Base-by-base conservation (phyloP, 2,888 invertebrate genomes). In the Abscondita cerata region DNA sequence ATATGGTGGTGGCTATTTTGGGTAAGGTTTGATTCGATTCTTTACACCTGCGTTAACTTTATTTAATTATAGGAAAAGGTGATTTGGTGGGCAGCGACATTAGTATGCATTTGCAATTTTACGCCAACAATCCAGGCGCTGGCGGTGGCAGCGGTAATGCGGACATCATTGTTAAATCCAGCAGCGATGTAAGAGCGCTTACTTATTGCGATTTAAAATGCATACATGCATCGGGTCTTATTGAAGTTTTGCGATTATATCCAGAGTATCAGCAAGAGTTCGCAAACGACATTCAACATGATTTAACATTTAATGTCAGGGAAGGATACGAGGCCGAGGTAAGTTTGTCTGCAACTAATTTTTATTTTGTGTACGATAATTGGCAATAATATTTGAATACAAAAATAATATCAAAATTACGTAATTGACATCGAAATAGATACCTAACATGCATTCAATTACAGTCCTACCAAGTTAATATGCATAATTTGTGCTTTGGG, bases 201-300 rank as follows among this genome's bases (percentile, higher is more conserved):
- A 97, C 97, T 41, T 97, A 97, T 82, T 97, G 97, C 81, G 97
- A 97, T 82, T 85, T 97, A 61, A 96, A 97, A 82, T 95, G 95
- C 81, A 92, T 97, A 69, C 89, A 94, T 81, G 93, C 95, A 85
- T 90, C 89, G 66, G 96, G 96, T 1, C 84, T 97, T 50, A 90
- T 94, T 11, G 96, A 96, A 71, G 95, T 94, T 0, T 84, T 97
- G 12, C 85, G 93, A 1, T 83, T 96, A 0, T 97, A 97, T 79
- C 96, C 96, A 0, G 96, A 97, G 78, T 97, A 95, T 78, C 95
- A 95, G 74, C 93, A 95, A 75, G 93, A 95, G 78, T 97, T 97
- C 79, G 90, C 93, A 50, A 89, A 95, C 72, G 97, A 97, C 78
- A 95, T 97, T 71, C 93, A 95, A 73, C 96, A 96, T 76, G 97